Evolutionary conservation across 2,888 invertebrate species (phyloP).

Genomic region (Bimastos eiseni): DNA sequence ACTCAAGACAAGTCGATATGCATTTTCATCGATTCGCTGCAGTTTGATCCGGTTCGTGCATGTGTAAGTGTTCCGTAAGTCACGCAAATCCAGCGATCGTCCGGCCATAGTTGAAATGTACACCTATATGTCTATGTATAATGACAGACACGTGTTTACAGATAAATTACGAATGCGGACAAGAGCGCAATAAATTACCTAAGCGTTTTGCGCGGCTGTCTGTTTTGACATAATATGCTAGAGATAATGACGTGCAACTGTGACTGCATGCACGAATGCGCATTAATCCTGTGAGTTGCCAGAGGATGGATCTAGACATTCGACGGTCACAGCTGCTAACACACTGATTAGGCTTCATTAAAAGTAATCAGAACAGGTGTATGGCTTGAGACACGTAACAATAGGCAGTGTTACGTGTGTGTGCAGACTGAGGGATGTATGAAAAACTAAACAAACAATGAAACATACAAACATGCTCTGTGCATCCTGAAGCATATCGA

Average conservation of each 20-base stretch:
- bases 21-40: not conserved
- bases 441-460: not conserved
- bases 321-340: not conserved
- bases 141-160: constrained; percentile 1
- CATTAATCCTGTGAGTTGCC: not conserved
- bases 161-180: not conserved
- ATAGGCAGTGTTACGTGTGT: not conserved
- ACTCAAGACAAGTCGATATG: not conserved
- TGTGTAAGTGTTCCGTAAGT: not conserved
- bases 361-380: not conserved
- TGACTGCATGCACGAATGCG: not conserved
- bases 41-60: not conserved
- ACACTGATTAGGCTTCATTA: constrained; percentile 2
- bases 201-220: constrained; percentile 5
- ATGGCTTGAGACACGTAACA: not conserved
- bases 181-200: not conserved
- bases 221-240: not conserved
- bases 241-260: not conserved
- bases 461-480: not conserved
- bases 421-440: not conserved
- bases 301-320: not conserved
- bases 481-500: not conserved
- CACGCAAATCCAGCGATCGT: not conserved
- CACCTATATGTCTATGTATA: not conserved
- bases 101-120: not conserved